Evolutionary conservation across 2,113 vertebrate species (phyloP).

Genomic region (Pseudonaja textilis): DNA sequence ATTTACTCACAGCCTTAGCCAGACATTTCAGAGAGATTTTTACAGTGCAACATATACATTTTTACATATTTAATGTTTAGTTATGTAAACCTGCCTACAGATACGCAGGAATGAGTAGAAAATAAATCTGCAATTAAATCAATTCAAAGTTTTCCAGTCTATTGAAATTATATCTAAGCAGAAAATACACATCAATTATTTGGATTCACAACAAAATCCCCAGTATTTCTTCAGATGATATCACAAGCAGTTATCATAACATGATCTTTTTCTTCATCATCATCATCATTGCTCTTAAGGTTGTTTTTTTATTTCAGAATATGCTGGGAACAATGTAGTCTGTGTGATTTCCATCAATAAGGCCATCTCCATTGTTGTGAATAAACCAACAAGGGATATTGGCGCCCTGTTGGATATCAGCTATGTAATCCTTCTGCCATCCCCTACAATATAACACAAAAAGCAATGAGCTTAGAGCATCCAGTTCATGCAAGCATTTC

Average conservation of each 20-base stretch:
- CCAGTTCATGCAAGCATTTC: background rate
- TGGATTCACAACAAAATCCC: background rate
- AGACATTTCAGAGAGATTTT: background rate
- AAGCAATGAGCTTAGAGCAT: background rate
- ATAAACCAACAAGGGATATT: constrained; percentile 89
- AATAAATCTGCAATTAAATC: background rate
- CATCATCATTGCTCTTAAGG: background rate
- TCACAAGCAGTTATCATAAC: background rate
- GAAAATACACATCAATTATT: background rate
- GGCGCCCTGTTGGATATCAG: constrained; percentile 64
- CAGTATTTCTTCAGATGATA: background rate
- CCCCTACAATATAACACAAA: constrained; percentile 74
- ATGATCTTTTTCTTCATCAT: background rate
- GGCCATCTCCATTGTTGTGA: constrained; percentile 84
- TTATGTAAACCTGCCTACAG: background rate
- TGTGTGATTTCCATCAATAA: constrained; percentile 80
- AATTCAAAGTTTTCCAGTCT: background rate
- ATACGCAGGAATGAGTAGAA: background rate
- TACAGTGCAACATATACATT: background rate
- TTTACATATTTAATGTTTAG: background rate
- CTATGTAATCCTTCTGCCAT: constrained; percentile 88
- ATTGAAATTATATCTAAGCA: background rate
- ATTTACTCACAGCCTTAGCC: background rate
- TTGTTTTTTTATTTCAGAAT: constrained; percentile 49
- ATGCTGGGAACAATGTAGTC: constrained; percentile 81